These are phyloP conservation scores for Phragmatobia fuliginosa DNA, from an alignment of 2,888 invertebrate genomes.

Conservation along the genomic window DNA sequence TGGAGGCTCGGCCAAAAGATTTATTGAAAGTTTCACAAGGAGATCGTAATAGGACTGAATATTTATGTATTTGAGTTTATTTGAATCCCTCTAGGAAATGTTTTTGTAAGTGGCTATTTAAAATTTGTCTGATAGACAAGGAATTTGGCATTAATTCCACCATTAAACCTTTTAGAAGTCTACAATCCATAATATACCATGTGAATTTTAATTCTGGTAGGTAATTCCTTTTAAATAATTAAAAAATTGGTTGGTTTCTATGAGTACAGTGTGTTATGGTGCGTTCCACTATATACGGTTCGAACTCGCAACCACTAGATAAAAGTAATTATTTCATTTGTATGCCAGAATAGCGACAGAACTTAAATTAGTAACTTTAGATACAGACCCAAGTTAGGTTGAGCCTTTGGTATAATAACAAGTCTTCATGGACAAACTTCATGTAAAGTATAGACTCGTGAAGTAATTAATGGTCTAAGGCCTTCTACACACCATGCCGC, in stretches of 20 bases:
- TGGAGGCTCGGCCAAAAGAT: slow-evolving; percentile 85
- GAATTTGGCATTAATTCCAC: background rate
- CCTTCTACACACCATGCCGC: too few relatives aligned
- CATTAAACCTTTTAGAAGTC: too few relatives aligned
- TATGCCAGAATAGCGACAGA: too few relatives aligned
- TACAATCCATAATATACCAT: background rate
- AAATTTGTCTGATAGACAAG: background rate
- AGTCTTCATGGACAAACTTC: too few relatives aligned
- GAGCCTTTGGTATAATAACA: background rate
- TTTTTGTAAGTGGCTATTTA: background rate
- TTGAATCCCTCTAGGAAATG: slow-evolving; percentile 22
- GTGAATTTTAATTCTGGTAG: background rate
- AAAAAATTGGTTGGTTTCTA: too few relatives aligned
- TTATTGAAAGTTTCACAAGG: slow-evolving; percentile 62
- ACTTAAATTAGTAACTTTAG: background rate
- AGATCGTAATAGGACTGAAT: slow-evolving; percentile 52
- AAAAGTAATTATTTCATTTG: background rate
- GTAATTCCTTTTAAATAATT: background rate
- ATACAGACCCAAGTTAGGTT: background rate
- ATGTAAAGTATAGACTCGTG: background rate
- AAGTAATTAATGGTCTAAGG: background rate
- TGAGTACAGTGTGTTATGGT: too few relatives aligned
- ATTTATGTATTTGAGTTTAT: slow-evolving; percentile 20
- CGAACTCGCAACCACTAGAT: background rate
- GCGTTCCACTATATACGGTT: too few relatives aligned